These are phyloP conservation scores for Acanthoscelides obtectus DNA, from an alignment of 2,888 invertebrate genomes.

Conservation along the genomic window DNA sequence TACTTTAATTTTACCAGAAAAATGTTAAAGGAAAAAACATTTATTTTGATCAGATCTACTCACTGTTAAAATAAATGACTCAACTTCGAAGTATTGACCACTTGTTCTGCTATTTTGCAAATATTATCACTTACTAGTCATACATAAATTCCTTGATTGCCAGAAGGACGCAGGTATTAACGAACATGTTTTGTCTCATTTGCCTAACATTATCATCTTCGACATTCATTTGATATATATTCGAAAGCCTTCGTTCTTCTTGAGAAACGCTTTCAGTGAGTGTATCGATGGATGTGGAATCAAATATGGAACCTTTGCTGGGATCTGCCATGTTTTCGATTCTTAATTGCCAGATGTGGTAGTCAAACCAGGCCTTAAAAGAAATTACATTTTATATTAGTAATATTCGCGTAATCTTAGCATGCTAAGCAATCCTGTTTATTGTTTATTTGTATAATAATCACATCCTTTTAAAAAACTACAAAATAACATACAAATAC, in stretches of 20 bases:
- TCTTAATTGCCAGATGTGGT: slow-evolving; percentile 37
- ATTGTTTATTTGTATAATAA: too few relatives aligned
- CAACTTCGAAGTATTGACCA: too few relatives aligned
- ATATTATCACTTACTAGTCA: slow-evolving; percentile 38
- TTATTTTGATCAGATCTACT: too few relatives aligned
- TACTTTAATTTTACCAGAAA: too few relatives aligned
- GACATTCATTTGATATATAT: slow-evolving; percentile 5
- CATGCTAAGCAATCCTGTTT: too few relatives aligned
- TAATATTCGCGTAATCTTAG: too few relatives aligned
- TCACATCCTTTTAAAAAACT: too few relatives aligned
- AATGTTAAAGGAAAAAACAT: too few relatives aligned
- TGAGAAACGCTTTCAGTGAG: slow-evolving; percentile 15
- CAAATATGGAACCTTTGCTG: slow-evolving; percentile 32
- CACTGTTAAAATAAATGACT: too few relatives aligned
- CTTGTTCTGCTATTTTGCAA: neutral
- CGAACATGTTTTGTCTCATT: slow-evolving; percentile 28
- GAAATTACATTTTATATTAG: neutral
- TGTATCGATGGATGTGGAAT: neutral
- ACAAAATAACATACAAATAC: too few relatives aligned
- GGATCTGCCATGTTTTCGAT: slow-evolving; percentile 35
- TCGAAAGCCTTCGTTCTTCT: slow-evolving; percentile 15
- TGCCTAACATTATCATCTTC: slow-evolving; percentile 15
- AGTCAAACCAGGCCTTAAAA: slow-evolving; percentile 29
- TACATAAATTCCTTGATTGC: slow-evolving; percentile 43
- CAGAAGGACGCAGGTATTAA: slow-evolving; percentile 37